These are phyloP conservation scores for Prietella phreatophila DNA, from an alignment of 2,113 vertebrate species.

Conservation along the genomic window DNA sequence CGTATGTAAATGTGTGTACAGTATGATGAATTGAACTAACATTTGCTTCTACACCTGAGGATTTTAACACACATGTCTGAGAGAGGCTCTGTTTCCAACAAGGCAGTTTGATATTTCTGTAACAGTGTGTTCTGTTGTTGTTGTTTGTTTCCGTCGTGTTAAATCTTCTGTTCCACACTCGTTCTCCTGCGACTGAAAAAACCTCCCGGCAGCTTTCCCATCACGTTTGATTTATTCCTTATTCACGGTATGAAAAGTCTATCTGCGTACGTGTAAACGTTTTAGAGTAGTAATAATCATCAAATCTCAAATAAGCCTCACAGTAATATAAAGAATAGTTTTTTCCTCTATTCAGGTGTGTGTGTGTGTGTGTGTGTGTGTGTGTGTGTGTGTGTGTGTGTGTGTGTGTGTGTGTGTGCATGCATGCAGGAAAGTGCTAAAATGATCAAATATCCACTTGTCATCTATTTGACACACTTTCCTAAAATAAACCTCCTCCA, in stretches of 20 bases:
- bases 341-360: too few relatives aligned
- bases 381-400: too few relatives aligned
- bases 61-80: background rate
- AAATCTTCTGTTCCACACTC: background rate
- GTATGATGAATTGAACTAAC: background rate
- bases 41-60: background rate
- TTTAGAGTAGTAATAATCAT: too few relatives aligned
- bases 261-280: too few relatives aligned
- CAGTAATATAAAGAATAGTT: too few relatives aligned
- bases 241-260: background rate
- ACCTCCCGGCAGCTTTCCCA: background rate
- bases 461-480: too few relatives aligned
- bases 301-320: too few relatives aligned
- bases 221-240: background rate
- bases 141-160: background rate
- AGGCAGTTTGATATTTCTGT: background rate
- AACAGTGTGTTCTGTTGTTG: background rate
- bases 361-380: too few relatives aligned
- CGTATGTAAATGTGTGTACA: slow-evolving; percentile 3
- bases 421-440: too few relatives aligned
- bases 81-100: background rate
- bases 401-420: too few relatives aligned
- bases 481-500: too few relatives aligned
- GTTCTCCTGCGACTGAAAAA: background rate
- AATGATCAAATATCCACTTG: too few relatives aligned